phyloP scores from a whole-genome alignment of 2,113 vertebrate species.

The Coryphaenoides rupestris region DNA sequence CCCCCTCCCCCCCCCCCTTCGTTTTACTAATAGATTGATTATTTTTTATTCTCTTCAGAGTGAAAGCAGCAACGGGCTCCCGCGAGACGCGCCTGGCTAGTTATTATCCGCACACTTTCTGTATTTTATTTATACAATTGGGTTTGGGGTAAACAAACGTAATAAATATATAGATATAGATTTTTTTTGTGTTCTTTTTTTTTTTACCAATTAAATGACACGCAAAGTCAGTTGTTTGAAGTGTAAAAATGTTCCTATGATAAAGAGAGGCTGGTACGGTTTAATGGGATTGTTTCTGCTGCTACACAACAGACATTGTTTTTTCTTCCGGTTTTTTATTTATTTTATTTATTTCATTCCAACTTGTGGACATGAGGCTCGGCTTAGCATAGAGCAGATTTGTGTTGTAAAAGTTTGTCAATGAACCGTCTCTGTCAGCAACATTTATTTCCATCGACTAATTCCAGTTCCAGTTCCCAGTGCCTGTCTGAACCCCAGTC shows the following conservation, averaged over 20 bases:
- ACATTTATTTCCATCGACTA: too few relatives aligned
- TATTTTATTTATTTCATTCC: too few relatives aligned
- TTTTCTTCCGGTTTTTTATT: too few relatives aligned
- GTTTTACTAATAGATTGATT: conserved; percentile 75
- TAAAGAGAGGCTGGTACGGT: conserved; percentile 21
- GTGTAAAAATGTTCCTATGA: conserved; percentile 32
- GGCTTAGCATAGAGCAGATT: too few relatives aligned
- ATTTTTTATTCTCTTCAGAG: conserved; percentile 75
- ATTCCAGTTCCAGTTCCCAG: too few relatives aligned
- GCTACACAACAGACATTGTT: too few relatives aligned
- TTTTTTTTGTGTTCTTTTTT: too few relatives aligned
- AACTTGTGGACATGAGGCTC: too few relatives aligned
- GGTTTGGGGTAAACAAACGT: conserved; percentile 52
- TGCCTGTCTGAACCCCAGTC: too few relatives aligned
- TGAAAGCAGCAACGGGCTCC: conserved; percentile 63
- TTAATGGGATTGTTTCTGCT: neutral
- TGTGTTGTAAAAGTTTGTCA: too few relatives aligned
- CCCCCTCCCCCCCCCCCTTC: conserved; percentile 23
- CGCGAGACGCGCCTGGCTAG: conserved; percentile 54
- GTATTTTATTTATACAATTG: conserved; percentile 57
- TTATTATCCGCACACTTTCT: conserved; percentile 40
- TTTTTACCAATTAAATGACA: conserved; percentile 25
- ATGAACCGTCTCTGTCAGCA: too few relatives aligned
- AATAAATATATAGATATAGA: conserved; percentile 21
- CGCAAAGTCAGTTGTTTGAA: conserved; percentile 57